phyloP scores from a whole-genome alignment of 2,113 vertebrate genomes.

The Platycercus adscitus region DNA sequence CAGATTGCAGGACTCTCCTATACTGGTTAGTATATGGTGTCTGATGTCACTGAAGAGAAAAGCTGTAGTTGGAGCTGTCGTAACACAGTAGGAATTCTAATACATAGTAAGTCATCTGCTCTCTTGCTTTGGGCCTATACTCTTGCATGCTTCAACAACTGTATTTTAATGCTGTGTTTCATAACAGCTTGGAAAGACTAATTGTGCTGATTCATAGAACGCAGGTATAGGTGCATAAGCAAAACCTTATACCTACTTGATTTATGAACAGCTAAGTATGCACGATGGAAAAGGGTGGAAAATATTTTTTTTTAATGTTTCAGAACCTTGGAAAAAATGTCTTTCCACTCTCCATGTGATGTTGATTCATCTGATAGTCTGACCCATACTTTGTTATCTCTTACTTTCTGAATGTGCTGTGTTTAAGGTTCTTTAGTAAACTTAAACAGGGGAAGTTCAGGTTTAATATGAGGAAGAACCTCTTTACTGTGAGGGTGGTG shows the following conservation, averaged over 20 bases:
- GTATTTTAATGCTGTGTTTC: background rate
- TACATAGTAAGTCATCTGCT: background rate
- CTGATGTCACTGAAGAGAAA: background rate
- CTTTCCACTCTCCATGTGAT: background rate
- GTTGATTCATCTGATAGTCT: background rate
- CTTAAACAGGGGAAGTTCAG: background rate
- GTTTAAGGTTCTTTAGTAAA: background rate
- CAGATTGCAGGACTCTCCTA: constrained; percentile 95
- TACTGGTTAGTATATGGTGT: constrained; percentile 73
- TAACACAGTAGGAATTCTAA: background rate
- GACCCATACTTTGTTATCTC: background rate
- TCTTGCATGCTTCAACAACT: background rate
- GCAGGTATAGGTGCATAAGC: background rate
- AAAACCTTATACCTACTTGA: background rate
- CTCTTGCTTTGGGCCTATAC: background rate
- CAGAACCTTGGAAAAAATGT: background rate
- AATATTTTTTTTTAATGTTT: background rate
- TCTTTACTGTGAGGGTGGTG: background rate
- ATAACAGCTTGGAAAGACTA: background rate
- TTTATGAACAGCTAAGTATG: background rate
- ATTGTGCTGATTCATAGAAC: background rate
- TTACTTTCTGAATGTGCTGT: background rate
- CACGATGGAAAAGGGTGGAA: background rate
- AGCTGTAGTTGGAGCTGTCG: background rate
- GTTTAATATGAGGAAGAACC: background rate